phyloP scores from a whole-genome alignment of 2,113 vertebrate species.

The Lamprotornis superbus region DNA sequence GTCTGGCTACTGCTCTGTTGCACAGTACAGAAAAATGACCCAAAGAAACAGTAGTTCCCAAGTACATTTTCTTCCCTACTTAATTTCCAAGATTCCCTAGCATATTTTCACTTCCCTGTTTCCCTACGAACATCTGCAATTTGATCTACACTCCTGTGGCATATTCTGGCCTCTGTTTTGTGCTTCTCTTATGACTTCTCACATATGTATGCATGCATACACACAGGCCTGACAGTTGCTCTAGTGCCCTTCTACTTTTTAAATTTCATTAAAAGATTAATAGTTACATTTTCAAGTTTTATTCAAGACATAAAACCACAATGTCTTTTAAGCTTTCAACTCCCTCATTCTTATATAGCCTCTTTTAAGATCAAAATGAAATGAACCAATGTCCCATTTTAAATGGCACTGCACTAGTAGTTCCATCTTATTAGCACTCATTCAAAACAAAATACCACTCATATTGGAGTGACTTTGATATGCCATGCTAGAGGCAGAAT shows the following conservation, averaged over 20 bases:
- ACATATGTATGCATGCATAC: rapidly evolving
- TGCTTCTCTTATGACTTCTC: not conserved
- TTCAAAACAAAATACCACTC: not conserved
- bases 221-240: not conserved
- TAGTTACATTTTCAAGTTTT: not conserved
- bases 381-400: not conserved
- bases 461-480: not conserved
- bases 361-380: not conserved
- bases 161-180: not conserved
- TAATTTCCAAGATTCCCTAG: not conserved
- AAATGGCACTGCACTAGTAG: not conserved
- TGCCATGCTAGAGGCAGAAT: not conserved
- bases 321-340: not conserved
- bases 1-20: not conserved
- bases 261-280: not conserved
- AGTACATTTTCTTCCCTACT: not conserved
- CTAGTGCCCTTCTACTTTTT: not conserved
- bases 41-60: not conserved
- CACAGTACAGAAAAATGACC: not conserved
- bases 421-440: not conserved
- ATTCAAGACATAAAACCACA: not conserved
- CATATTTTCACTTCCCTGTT: not conserved
- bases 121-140: not conserved
- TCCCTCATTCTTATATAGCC: not conserved
- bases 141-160: not conserved